Percentiles rank a stretch among this genome's conserved stretches.
These are phyloP conservation scores for Hydrocynus forskahlii DNA, from an alignment of 2,797 vertebrate species.

Conservation along the genomic window DNA sequence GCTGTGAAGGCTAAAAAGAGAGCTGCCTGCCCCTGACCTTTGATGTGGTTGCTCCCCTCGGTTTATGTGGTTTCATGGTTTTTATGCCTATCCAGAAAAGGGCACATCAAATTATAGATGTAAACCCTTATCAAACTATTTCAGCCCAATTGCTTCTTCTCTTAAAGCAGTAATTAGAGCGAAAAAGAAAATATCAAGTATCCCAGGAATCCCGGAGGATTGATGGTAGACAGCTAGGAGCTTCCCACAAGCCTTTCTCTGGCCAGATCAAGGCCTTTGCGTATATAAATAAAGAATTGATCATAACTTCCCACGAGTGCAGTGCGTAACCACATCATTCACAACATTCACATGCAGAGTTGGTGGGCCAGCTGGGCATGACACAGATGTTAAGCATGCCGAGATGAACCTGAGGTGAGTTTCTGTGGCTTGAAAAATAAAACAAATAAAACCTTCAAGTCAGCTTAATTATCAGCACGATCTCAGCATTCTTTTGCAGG, in stretches of 20 bases:
- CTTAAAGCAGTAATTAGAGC: conserved; percentile 70
- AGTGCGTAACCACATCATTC: conserved; percentile 62
- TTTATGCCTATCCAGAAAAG: conserved; percentile 68
- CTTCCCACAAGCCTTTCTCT: conserved; percentile 47
- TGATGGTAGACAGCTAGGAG: conserved; percentile 53
- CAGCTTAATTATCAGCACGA: neutral
- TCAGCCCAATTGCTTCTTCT: conserved; percentile 67
- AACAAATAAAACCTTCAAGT: neutral
- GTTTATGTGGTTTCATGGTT: conserved; percentile 66
- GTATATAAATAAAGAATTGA: conserved; percentile 60
- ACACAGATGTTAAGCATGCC: conserved; percentile 59
- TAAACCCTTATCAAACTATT: conserved; percentile 74
- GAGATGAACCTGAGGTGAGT: conserved; percentile 26
- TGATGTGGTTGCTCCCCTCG: conserved; percentile 70
- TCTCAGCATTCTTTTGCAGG: conserved; percentile 2
- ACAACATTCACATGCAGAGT: conserved; percentile 53
- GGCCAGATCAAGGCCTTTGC: conserved; percentile 59
- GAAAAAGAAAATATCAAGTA: conserved; percentile 53
- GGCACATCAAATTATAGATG: conserved; percentile 76
- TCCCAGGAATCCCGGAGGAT: conserved; percentile 45
- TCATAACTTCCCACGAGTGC: conserved; percentile 72
- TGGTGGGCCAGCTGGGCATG: conserved; percentile 66
- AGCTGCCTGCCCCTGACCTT: conserved; percentile 66
- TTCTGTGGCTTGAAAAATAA: neutral
- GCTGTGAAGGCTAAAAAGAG: conserved; percentile 63